These are phyloP conservation scores for Meloidogyne hapla DNA, from an alignment of 1,140 invertebrate genomes.

Conservation along the genomic window DNA sequence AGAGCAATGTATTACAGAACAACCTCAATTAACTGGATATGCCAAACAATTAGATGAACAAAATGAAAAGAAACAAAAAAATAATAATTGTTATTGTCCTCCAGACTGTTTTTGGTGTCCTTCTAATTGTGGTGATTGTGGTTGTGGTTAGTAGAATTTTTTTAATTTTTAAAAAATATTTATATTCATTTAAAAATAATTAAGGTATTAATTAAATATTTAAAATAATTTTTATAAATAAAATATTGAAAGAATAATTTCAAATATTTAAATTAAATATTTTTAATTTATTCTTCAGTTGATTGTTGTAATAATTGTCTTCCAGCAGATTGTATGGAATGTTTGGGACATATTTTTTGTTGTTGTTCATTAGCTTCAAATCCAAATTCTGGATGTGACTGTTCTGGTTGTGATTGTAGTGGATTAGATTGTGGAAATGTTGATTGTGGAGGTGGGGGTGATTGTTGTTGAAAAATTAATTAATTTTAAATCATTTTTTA, in stretches of 20 bases:
- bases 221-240: too few relatives aligned
- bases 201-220: too few relatives aligned
- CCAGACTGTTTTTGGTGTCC: background rate
- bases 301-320: background rate
- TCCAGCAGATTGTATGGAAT: background rate
- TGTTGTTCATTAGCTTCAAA: background rate
- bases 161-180: too few relatives aligned
- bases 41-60: background rate
- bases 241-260: too few relatives aligned
- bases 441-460: background rate
- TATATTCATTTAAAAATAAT: too few relatives aligned
- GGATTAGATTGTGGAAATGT: background rate
- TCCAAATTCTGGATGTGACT: background rate
- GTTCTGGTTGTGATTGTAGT: too few relatives aligned
- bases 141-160: background rate
- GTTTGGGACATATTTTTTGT: background rate
- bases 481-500: too few relatives aligned
- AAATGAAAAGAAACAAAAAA: background rate
- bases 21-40: background rate
- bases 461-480: background rate
- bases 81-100: background rate
- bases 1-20: constrained; percentile 2
- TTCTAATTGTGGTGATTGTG: background rate
- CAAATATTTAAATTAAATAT: background rate
- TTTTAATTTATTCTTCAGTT: background rate